Evolutionary conservation across 2,888 invertebrate species (phyloP), one percentile per base, ranked within the genome.

Genomic region (Apantesis nais): DNA sequence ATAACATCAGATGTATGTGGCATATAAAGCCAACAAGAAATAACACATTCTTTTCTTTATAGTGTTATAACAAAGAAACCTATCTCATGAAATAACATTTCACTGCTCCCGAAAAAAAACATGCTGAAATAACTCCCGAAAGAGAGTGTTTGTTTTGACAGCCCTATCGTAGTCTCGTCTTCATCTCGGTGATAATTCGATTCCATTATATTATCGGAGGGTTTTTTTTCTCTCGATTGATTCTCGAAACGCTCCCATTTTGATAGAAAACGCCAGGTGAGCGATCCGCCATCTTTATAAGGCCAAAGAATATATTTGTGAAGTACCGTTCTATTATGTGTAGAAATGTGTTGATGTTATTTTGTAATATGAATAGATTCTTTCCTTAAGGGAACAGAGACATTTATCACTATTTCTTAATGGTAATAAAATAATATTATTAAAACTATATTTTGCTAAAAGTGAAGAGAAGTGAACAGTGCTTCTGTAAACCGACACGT

Each of bases 131-230:
- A 29, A 48, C 41, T 11, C 55, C 39, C 39, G 34, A 34, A 55
- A 66, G 41, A 34, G 41, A 29, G 29, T 31, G 31, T 66, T 64
- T 74, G 73, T 79, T 77, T 71, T 71, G 78, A 73, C 81, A 80
- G 74, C 82, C 83, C 83, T 80, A 81, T 70, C 75, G 82, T 76
- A 81, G 83, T 85, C 81, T 87, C 88, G 89, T 90, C 92, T 92
- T 92, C 90, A 91, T 92, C 90, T 89, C 84, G 83, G 89, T 89
- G 93, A 95, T 95, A 93, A 95, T 94, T 94, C 92, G 93, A 94
- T 95, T 93, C 91, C 87, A 92, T 95, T 92, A 92, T 92, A 92
- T 92, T 91, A 92, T 90, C 89, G 82, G 71, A 73, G 76, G 87
- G 86, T 79, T 79, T 87, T 92, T 92, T 91, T 89, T 89, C 89